Evolutionary conservation across 2,113 vertebrate species (phyloP), one percentile per base, ranked within the genome.

Genomic region (Taxidea taxus): DNA sequence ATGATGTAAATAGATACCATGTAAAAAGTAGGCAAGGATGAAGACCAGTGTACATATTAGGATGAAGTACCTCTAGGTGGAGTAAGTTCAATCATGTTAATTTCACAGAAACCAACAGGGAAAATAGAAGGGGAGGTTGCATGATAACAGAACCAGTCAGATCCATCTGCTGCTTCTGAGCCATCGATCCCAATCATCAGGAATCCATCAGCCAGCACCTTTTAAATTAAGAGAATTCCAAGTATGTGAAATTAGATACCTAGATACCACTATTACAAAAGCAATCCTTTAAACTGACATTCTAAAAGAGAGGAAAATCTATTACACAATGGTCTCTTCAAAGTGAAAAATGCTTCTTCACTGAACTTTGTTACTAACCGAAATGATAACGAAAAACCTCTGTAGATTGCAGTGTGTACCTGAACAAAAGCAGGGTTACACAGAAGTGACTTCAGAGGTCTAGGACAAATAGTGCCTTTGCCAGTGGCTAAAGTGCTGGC

Each of bases 111-210:
- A 98, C 99, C 99, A 98, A 99, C 99, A 97, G 99, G 99, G 98
- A 99, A 99, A 99, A 99, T 99, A 97, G 99, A 99, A 96, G 99
- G 99, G 90, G 99, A 99, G 96, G 99, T 99, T 98, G 99, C 99
- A 98, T 99, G 99, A 97, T 99, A 99, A 99, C 99, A 99, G 99
- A 99, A 99, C 99, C 99, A 99, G 98, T 99, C 99, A 97, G 99
- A 99, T 72, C 99, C 99, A 89, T 99, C 99, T 97, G 99, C 99
- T 94, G 99, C 99, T 99, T 99, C 99, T 34, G 99, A 99, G 98
- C 99, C 99, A 96, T 99, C 99, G 44, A 99, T 99, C 96, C 99
- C 99, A 90, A 99, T 99, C 99, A 99, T 99, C 98, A 99, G 99
- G 99, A 99, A 99, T 97, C 99, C 99, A 87, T 99, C 99, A 97